Evolutionary conservation across 2,797 vertebrate genomes (phyloP).

Genomic region (Dermochelys coriacea): DNA sequence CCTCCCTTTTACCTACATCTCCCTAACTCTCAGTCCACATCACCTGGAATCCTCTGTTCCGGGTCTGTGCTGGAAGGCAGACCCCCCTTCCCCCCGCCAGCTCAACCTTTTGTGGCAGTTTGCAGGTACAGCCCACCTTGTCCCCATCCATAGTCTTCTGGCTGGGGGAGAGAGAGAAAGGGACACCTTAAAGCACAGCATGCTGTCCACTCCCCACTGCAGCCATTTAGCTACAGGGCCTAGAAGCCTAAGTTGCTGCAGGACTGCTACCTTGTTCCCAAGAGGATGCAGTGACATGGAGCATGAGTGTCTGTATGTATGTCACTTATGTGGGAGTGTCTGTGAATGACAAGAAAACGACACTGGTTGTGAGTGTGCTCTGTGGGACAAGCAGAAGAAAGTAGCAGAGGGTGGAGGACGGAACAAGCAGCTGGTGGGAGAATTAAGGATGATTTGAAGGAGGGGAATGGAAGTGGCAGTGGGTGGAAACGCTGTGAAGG

Average conservation of each 20-base stretch:
- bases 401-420: neutral
- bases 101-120: no score
- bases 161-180: neutral
- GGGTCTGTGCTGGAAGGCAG: neutral
- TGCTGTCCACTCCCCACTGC: fast-evolving
- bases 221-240: neutral
- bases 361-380: neutral
- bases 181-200: neutral
- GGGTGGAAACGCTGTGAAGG: neutral
- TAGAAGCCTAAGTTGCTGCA: neutral
- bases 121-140: neutral
- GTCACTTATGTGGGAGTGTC: fast-evolving
- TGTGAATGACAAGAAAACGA: neutral
- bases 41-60: no score
- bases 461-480: neutral
- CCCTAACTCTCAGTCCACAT: no score
- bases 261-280: neutral
- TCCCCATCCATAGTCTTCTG: neutral
- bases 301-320: fast-evolving
- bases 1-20: no score
- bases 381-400: neutral
- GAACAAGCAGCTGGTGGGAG: neutral
- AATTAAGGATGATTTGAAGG: neutral
- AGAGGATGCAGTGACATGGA: neutral
- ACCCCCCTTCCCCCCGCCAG: fast-evolving